Evolutionary conservation across 2,888 invertebrate species (phyloP).

Genomic region (Ceriagrion tenellum): DNA sequence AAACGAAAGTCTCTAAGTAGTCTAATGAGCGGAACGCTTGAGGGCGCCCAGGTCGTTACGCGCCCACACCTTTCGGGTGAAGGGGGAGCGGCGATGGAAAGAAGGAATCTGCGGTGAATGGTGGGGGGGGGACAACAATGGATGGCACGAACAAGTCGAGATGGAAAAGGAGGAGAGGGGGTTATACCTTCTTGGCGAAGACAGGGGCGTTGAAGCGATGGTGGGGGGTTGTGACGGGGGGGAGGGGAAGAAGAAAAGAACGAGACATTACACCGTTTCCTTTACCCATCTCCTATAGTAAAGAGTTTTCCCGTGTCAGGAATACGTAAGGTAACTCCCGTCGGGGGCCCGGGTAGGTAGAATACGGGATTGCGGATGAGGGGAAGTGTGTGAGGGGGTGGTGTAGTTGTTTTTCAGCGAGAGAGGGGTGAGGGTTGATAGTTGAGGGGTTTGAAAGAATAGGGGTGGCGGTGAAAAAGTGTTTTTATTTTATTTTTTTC

Average conservation of each 20-base stretch:
- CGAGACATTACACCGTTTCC: constrained; percentile 37
- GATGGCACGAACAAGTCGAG: not conserved
- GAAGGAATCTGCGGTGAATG: not conserved
- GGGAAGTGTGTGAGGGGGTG: not conserved
- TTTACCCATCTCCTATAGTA: constrained; percentile 21
- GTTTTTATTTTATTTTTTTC: not conserved
- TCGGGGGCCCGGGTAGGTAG: not conserved
- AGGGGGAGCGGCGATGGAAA: not conserved
- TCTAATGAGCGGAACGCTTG: too few relatives aligned
- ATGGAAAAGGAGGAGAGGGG: not conserved
- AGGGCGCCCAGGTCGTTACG: too few relatives aligned
- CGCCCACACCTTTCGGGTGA: not conserved
- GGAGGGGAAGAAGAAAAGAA: not conserved
- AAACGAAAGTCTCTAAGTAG: too few relatives aligned
- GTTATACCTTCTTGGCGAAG: not conserved
- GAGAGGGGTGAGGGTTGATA: not conserved
- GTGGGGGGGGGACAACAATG: not conserved
- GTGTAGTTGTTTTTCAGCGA: not conserved
- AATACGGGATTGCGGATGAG: not conserved
- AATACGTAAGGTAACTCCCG: constrained; percentile 53
- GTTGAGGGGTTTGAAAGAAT: not conserved
- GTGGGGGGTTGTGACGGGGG: too few relatives aligned
- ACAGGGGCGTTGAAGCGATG: not conserved
- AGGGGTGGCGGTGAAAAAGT: not conserved
- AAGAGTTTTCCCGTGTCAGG: constrained; percentile 65